Conservation (phyloP, 2,797 vertebrate genomes). For the Urophycis tenuis region DNA sequence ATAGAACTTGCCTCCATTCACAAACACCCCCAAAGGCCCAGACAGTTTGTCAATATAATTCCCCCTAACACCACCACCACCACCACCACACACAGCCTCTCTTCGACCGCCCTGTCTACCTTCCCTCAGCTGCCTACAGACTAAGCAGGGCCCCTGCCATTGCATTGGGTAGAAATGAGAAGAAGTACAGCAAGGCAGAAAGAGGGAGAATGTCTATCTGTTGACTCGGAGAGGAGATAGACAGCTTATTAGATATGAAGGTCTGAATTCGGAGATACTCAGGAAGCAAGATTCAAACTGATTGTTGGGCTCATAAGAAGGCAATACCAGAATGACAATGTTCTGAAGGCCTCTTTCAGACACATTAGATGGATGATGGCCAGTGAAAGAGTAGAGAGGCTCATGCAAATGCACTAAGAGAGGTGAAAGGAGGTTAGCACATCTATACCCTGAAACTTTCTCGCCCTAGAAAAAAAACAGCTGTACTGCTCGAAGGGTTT, state of each 20-base stretch:
- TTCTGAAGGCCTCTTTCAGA: background rate
- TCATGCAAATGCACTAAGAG: background rate
- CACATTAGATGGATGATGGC: background rate
- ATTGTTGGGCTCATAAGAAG: background rate
- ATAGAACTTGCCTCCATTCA: background rate
- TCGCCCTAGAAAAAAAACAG: background rate
- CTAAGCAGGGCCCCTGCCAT: background rate
- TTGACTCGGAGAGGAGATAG: background rate
- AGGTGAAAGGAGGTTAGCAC: background rate
- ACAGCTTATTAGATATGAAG: background rate
- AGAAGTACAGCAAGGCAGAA: background rate
- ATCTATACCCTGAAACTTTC: background rate
- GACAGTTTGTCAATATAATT: slow-evolving; percentile 5
- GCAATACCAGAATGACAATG: background rate
- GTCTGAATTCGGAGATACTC: background rate
- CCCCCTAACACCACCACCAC: background rate
- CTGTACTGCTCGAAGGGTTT: background rate
- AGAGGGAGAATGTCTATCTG: background rate
- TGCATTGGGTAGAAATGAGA: background rate
- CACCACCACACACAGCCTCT: background rate
- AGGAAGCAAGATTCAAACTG: background rate
- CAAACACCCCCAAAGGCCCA: background rate
- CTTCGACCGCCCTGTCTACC: background rate
- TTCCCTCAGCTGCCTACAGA: background rate
- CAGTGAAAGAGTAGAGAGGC: background rate